Conservation (phyloP, 2,888 invertebrate species). For the Thereva unica region DNA sequence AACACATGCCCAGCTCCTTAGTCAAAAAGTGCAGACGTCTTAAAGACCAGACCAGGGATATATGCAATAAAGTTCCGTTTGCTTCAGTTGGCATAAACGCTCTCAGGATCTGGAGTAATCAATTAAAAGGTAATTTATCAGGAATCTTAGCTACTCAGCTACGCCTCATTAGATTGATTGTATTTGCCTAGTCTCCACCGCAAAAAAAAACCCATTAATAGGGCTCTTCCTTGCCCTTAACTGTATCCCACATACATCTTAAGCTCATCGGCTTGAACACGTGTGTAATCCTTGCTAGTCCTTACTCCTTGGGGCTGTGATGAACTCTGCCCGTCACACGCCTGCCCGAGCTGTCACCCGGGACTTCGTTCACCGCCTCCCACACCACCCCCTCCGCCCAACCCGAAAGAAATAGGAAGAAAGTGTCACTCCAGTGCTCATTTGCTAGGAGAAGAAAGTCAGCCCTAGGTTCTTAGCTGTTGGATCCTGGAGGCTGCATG, state of each 20-base stretch:
- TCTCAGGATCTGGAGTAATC: constrained; percentile 27
- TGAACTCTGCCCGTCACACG: neutral
- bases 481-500: neutral
- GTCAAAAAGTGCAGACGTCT: constrained; percentile 7
- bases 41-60: neutral
- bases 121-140: constrained; percentile 37
- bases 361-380: constrained; percentile 6
- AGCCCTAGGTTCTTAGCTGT: neutral
- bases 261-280: constrained; percentile 26
- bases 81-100: constrained; percentile 8
- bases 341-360: too few species aligned
- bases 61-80: neutral
- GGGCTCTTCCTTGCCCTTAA: constrained; percentile 17
- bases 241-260: constrained; percentile 27
- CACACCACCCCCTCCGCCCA: constrained; percentile 1
- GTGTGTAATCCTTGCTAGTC: constrained; percentile 14
- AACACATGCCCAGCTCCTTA: neutral
- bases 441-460: neutral
- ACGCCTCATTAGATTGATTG: constrained; percentile 35
- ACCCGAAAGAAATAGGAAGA: constrained; percentile 11
- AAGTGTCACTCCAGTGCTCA: constrained; percentile 27
- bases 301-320: constrained; percentile 10
- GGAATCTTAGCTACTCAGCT: constrained; percentile 26
- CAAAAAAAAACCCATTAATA: constrained; percentile 30
- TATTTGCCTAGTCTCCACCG: constrained; percentile 28